Conservation (phyloP, 2,797 vertebrate species). For the Sebastes vulpes region DNA sequence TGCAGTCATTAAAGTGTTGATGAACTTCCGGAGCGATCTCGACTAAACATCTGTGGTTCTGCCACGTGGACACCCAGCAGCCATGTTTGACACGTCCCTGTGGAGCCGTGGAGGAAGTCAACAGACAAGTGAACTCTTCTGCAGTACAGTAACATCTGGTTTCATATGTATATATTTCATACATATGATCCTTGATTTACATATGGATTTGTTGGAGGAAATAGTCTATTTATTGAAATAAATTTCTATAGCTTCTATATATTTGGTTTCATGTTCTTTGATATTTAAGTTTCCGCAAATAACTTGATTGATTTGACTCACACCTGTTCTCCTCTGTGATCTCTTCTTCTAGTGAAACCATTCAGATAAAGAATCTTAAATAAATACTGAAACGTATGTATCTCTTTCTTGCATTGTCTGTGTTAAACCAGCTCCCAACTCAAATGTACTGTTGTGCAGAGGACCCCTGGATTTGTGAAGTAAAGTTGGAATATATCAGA, state of each 20-base stretch:
- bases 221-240: too few relatives aligned
- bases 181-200: too few relatives aligned
- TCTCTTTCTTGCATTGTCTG: neutral
- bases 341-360: neutral
- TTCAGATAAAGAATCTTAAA: fast-evolving
- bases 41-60: slow-evolving; percentile 62
- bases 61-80: slow-evolving; percentile 20
- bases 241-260: too few relatives aligned
- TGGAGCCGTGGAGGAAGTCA: neutral
- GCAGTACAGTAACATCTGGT: neutral
- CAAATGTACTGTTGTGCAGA: neutral
- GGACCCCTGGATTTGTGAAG: neutral
- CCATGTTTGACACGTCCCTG: slow-evolving; percentile 39
- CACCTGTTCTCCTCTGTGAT: neutral
- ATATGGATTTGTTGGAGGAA: too few relatives aligned
- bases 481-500: too few relatives aligned
- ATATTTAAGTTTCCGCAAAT: neutral
- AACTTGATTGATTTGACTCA: neutral
- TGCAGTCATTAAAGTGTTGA: slow-evolving; percentile 53
- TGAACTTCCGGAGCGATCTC: slow-evolving; percentile 49
- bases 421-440: neutral
- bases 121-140: neutral
- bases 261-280: too few relatives aligned
- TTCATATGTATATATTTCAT: neutral
- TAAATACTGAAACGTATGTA: neutral